Evolutionary conservation across 2,113 vertebrate genomes (phyloP).

Genomic region (Nothocercus nigrocapillus): DNA sequence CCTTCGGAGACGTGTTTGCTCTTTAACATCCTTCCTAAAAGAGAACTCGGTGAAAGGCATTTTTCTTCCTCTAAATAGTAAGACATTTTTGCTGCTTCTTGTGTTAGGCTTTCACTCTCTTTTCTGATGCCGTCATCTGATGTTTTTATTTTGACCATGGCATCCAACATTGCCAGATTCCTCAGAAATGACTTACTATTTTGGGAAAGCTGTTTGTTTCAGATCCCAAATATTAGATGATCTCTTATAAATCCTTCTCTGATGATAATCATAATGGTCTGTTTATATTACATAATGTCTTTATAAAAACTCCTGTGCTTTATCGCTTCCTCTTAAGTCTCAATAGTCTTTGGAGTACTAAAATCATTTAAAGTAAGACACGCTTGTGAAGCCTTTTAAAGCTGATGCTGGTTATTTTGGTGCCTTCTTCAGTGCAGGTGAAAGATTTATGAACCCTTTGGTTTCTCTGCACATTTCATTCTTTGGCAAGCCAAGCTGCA

Average conservation of each 20-base stretch:
- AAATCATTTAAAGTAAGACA: not conserved
- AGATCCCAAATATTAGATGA: not conserved
- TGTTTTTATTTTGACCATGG: not conserved
- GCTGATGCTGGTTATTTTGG: not conserved
- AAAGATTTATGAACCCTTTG: not conserved
- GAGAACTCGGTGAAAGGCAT: not conserved
- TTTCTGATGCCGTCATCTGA: not conserved
- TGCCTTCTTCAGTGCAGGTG: not conserved
- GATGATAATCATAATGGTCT: not conserved
- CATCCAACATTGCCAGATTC: not conserved
- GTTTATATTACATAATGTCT: not conserved
- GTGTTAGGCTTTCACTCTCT: not conserved
- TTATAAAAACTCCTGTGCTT: not conserved
- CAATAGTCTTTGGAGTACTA: not conserved
- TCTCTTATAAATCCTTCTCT: not conserved
- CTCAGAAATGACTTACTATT: not conserved
- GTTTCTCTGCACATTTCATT: rapidly evolving
- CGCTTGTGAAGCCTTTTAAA: not conserved
- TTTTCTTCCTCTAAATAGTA: not conserved
- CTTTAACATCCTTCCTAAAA: not conserved
- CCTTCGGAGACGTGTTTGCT: not conserved
- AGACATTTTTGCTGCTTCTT: not conserved
- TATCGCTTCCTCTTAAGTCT: not conserved
- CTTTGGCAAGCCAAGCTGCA: not conserved
- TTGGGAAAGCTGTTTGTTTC: not conserved